Evolutionary conservation across 2,888 invertebrate genomes (phyloP).

Genomic region (Brachynemurus nebulosus): DNA sequence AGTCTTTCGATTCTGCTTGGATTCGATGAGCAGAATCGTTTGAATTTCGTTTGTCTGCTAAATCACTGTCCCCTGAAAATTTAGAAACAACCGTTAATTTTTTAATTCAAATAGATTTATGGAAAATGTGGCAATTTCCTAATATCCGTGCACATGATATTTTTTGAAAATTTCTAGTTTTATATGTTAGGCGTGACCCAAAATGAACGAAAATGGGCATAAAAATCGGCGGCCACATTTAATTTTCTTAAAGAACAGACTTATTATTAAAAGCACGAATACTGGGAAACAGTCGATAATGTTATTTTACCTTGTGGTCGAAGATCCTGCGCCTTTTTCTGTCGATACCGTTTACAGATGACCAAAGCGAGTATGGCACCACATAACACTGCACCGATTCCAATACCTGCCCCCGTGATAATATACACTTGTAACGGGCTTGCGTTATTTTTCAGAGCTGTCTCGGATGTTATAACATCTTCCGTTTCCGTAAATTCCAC

Average conservation of each 20-base stretch:
- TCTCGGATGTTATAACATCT: neutral
- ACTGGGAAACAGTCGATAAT: no score
- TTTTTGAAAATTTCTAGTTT: no score
- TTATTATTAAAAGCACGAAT: no score
- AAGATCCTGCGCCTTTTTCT: conserved; percentile 31
- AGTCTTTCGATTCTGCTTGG: conserved; percentile 29
- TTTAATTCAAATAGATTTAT: no score
- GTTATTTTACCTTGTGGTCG: conserved; percentile 5
- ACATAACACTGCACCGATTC: conserved; percentile 34
- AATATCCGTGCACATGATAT: no score
- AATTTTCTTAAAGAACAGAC: no score
- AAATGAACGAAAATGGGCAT: no score
- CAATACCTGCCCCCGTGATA: conserved; percentile 40
- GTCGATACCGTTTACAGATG: conserved; percentile 35
- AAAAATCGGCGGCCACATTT: no score
- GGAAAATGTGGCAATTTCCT: no score
- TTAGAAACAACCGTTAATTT: neutral
- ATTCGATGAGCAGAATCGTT: conserved; percentile 29
- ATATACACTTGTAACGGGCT: conserved; percentile 32
- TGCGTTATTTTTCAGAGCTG: neutral
- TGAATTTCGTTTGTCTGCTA: conserved; percentile 23
- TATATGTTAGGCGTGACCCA: no score
- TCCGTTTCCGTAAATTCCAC: conserved; percentile 1
- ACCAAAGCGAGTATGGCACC: conserved; percentile 29
- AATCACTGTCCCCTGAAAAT: conserved; percentile 19